Conservation (phyloP, 2,113 vertebrate species). For the Thalassarche chlororhynchos region DNA sequence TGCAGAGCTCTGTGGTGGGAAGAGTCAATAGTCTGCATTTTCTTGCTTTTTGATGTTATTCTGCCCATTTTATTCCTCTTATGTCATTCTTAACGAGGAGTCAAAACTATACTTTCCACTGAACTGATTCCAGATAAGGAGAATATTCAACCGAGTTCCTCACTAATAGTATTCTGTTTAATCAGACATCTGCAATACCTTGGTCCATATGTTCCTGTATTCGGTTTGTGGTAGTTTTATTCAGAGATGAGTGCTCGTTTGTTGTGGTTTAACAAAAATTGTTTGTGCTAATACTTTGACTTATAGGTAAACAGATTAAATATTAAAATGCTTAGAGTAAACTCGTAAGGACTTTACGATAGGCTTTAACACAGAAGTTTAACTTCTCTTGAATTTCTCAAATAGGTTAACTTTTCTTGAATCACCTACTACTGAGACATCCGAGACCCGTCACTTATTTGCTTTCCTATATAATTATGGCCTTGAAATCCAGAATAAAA, state of each 20-base stretch:
- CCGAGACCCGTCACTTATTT: background rate
- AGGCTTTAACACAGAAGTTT: background rate
- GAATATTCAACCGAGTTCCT: background rate
- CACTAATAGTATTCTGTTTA: background rate
- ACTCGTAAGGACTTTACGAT: accelerated
- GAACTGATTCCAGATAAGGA: background rate
- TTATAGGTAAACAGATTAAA: background rate
- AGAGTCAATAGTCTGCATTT: background rate
- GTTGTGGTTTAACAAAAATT: background rate
- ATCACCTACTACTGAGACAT: background rate
- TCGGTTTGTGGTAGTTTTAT: background rate
- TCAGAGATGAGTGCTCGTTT: accelerated
- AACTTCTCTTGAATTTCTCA: background rate
- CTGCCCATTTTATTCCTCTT: accelerated
- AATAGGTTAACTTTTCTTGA: background rate
- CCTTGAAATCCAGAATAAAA: background rate
- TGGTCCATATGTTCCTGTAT: accelerated
- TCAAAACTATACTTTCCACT: background rate
- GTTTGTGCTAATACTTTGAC: background rate
- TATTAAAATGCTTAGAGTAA: background rate
- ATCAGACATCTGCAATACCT: background rate
- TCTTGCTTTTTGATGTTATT: background rate
- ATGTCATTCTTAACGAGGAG: accelerated
- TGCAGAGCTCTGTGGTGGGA: background rate
- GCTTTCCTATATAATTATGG: background rate